phyloP scores from a whole-genome alignment of 2,888 invertebrate species.

The Fragum whitleyi region DNA sequence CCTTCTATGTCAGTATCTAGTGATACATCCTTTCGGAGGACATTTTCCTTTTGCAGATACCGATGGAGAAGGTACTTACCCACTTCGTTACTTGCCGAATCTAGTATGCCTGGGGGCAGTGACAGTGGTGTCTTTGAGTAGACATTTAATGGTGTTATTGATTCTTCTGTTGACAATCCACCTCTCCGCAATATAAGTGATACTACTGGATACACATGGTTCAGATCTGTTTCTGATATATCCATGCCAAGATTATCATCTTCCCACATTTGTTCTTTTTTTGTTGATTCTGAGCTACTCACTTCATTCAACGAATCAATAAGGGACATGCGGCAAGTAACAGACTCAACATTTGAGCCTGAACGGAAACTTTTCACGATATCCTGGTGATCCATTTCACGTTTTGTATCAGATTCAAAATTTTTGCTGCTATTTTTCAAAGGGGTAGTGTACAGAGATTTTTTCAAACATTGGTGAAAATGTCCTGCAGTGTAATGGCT shows the following conservation, averaged over 20 bases:
- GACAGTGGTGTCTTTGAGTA: constrained; percentile 26
- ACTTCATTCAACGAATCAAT: constrained; percentile 30
- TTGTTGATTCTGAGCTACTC: background rate
- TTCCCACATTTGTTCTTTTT: constrained; percentile 6
- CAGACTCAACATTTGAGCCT: constrained; percentile 31
- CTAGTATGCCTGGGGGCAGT: constrained; percentile 39
- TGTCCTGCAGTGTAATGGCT: constrained; percentile 45
- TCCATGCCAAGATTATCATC: constrained; percentile 30
- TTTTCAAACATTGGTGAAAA: constrained; percentile 53
- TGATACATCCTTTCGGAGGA: no score
- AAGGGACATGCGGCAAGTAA: constrained; percentile 40
- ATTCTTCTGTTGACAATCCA: constrained; percentile 23
- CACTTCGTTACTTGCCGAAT: constrained; percentile 24
- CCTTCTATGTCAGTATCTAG: no score
- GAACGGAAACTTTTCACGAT: constrained; percentile 46
- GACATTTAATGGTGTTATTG: constrained; percentile 28
- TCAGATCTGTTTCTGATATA: constrained; percentile 3
- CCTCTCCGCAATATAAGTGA: constrained; percentile 32
- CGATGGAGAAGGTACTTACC: constrained; percentile 32
- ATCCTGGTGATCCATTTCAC: constrained; percentile 56
- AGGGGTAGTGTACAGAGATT: constrained; percentile 48
- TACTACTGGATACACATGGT: constrained; percentile 27
- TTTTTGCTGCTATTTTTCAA: constrained; percentile 43
- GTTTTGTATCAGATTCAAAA: constrained; percentile 56
- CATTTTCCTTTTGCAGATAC: constrained; percentile 24